Evolutionary conservation across 2,888 invertebrate genomes (phyloP), one percentile per base, ranked within the genome.

Genomic region (Eurytoma californica): DNA sequence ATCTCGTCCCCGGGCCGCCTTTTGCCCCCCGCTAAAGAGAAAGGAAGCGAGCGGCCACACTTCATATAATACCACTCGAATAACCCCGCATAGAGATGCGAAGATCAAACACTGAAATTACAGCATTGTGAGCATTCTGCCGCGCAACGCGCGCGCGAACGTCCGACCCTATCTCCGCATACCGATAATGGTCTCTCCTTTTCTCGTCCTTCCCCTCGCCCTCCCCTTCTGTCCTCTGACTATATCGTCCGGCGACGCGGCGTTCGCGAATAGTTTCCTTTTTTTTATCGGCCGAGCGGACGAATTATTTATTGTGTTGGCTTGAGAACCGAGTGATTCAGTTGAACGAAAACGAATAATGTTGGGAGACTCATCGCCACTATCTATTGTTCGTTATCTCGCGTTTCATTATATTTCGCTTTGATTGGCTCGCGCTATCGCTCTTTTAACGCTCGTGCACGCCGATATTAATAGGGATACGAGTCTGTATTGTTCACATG

Each of bases 81-180:
- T 77, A 80, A 83, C 85, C 85, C 85, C 47, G 28, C 83, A 85
- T 85, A 85, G 84, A 87, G 88, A 88, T 88, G 87, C 87, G 85
- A 84, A 88, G 89, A 89, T 88, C 88, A 89, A 89, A 89, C 88
- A 88, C 87, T 88, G 86, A 88, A 89, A 88, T 89, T 89, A 88
- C 89, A 88, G 87, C 86, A 88, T 89, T 89, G 88, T 88, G 86
- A 87, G 86, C 87, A 88, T 88, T 89, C 88, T 86, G 86, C 87
- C 82, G 49, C 28, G 60, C 30, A 30, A 61, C 30, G n/a, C 28
- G 12, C 30, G n/a, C 28, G 12, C 55, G 28, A 24, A 66, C 47
- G 30, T 3, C 30, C 24, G 20, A n/a, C n/a, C 16, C 47, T 58
- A 58, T 28, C 58, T 74, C 4, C 14, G 13, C 5, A 9, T 39